Conservation (phyloP, 2,888 invertebrate species). For the Tetragonisca angustula region DNA sequence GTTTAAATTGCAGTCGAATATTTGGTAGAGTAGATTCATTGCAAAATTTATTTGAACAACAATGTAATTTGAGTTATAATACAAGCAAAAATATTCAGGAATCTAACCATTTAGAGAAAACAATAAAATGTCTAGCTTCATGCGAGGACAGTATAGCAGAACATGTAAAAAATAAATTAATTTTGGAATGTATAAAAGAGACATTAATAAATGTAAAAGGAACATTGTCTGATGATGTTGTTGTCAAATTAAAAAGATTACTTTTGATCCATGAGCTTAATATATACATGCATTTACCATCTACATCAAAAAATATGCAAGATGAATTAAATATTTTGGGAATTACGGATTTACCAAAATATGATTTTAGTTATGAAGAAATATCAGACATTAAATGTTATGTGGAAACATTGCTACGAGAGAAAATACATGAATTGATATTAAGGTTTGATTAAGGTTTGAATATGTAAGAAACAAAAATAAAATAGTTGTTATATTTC, state of each 20-base stretch:
- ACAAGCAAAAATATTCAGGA: constrained; percentile 52
- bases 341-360: constrained; percentile 74
- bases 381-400: constrained; percentile 75
- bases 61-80: constrained; percentile 46
- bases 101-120: constrained; percentile 57
- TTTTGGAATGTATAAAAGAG: constrained; percentile 74
- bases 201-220: constrained; percentile 55
- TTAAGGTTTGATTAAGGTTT: constrained; percentile 72
- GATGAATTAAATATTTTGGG: constrained; percentile 74
- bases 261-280: constrained; percentile 70
- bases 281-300: constrained; percentile 75
- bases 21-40: constrained; percentile 65
- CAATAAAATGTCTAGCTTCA: constrained; percentile 58
- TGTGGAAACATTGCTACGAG: constrained; percentile 76
- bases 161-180: constrained; percentile 69
- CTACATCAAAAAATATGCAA: constrained; percentile 61
- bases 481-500: constrained; percentile 31
- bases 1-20: constrained; percentile 66
- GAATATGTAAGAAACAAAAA: neutral
- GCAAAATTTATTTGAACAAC: constrained; percentile 62
- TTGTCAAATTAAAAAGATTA: constrained; percentile 72
- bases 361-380: constrained; percentile 80
- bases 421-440: constrained; percentile 76
- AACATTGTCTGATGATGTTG: constrained; percentile 54
- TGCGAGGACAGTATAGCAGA: constrained; percentile 74